Evolutionary conservation across 2,113 vertebrate genomes (phyloP), one percentile per base, ranked within the genome.

Genomic region (Apodemus sylvaticus): DNA sequence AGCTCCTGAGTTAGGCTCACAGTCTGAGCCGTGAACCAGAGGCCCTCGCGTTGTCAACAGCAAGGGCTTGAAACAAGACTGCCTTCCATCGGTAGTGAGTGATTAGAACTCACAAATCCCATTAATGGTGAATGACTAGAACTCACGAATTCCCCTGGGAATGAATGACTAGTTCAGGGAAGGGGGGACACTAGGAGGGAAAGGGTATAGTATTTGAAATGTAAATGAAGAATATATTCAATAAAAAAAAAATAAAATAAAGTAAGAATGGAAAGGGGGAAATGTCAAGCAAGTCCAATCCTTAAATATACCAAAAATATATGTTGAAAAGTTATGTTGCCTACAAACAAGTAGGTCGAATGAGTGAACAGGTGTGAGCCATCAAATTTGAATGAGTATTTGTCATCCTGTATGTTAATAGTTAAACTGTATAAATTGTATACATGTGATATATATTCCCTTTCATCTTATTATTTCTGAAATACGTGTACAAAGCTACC

Each of bases 1-100:
- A 14, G 55, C 17, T 3, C 53, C 29, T 39, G 53, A 1, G 26
- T 17, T 39, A 2, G 58, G 3, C 9, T 13, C 22, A 4, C 26
- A 1, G 3, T 12, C 16, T 2, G 45, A 36, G 42, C 34, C 39
- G 2, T 3, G 0, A n/a, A 2, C 26, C 22, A 16, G 3, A 36
- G 55, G 42, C 20, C 86, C 34, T 73, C 8, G 1, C 11, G 0
- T 26, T 34, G 13, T 22, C 14, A 0, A 11, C 3, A 34, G 11
- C 1, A 11, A 36, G 17, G 24, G 3, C 53, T 53, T 7, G 31
- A 34, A 6, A 7, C 31, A 3, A 29, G 1, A 5, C 39, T 16
- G 10, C 2, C 19, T 13, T 51, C 9, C 6, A 10, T 13, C 13
- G 29, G 64, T 13, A 31, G 12, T 66, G 64, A 66, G 31, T 66